Base-by-base conservation (phyloP, 2,797 vertebrate genomes). In the Halcyon chelicuti region DNA sequence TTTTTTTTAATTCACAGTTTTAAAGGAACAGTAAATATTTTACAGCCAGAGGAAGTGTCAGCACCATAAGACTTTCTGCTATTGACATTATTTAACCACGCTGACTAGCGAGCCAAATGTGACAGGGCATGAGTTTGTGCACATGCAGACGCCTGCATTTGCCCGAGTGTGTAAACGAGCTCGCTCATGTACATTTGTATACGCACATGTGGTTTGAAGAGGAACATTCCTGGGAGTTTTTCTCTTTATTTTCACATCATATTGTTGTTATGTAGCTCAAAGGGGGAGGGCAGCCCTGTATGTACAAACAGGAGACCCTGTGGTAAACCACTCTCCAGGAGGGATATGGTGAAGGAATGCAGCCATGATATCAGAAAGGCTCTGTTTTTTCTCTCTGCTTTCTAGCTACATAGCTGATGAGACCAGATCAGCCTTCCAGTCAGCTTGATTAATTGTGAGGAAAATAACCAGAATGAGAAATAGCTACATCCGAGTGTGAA, bases 1-100 rank as follows among this genome's bases (percentile, higher is more conserved):
- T n/a, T n/a, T 51, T 67, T 44, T 90, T 80, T 88, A 86, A 73
- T 96, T 96, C 95, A 83, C 78, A 88, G 47, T 96, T 96, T 96
- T 96, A 95, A 96, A 97, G 91, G 81, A 97, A 96, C 92, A 83
- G 84, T 90, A 94, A 89, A 96, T 90, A 80, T 94, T 81, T 96
- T 66, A 71, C 92, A 61, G 71, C 46, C 65, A 76, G 70, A 55
- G 92, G 83, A 97, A 95, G 96, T 77, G 77, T 90, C 80, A 54
- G 90, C 65, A 86, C 40, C 10, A 8, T 70, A 92, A 95, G 93
- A 74, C 77, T 95, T 86, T 94, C 96, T 78, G 75, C 81, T 87
- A 79, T 61, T 79, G 86, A 90, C 94, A 89, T 77, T 67, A 77
- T 81, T 94, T 92, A 73, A 47, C 77, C 78, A 74, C 1, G 0